A percentile compares a stretch with the other conserved stretches of the same genome.
phyloP scores from a whole-genome alignment of 2,888 invertebrate species.

The Papilio elwesi region DNA sequence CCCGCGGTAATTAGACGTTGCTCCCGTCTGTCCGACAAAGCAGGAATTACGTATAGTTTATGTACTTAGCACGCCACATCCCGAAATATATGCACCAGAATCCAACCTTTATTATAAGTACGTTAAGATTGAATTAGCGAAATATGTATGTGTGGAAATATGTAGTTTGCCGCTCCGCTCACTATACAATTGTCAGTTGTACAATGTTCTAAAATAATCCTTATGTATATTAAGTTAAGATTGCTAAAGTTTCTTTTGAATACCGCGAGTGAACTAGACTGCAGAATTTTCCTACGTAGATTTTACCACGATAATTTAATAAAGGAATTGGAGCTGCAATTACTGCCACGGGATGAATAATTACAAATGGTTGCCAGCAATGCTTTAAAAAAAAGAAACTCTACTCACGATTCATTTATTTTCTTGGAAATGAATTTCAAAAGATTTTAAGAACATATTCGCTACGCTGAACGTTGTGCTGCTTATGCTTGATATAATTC shows the following conservation, averaged over 20 bases:
- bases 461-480: no score
- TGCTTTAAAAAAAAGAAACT: slow-evolving; percentile 17
- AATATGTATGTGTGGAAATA: background rate
- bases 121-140: slow-evolving; percentile 22
- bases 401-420: background rate
- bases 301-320: slow-evolving; percentile 38
- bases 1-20: slow-evolving; percentile 37
- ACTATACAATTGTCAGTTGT: slow-evolving; percentile 13
- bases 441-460: background rate
- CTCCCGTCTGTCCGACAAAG: slow-evolving; percentile 35
- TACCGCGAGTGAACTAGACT: slow-evolving; percentile 36
- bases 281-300: slow-evolving; percentile 35
- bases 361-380: slow-evolving; percentile 13
- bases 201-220: background rate
- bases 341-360: slow-evolving; percentile 25
- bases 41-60: slow-evolving; percentile 37
- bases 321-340: slow-evolving; percentile 34
- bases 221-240: slow-evolving; percentile 2
- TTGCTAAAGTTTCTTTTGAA: slow-evolving; percentile 1
- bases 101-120: slow-evolving; percentile 1
- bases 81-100: slow-evolving; percentile 22
- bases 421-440: slow-evolving; percentile 2
- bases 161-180: slow-evolving; percentile 15
- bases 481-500: background rate
- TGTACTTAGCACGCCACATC: slow-evolving; percentile 13